These are phyloP conservation scores for Oceanites oceanicus DNA, from an alignment of 2,113 vertebrate species.

Conservation along the genomic window DNA sequence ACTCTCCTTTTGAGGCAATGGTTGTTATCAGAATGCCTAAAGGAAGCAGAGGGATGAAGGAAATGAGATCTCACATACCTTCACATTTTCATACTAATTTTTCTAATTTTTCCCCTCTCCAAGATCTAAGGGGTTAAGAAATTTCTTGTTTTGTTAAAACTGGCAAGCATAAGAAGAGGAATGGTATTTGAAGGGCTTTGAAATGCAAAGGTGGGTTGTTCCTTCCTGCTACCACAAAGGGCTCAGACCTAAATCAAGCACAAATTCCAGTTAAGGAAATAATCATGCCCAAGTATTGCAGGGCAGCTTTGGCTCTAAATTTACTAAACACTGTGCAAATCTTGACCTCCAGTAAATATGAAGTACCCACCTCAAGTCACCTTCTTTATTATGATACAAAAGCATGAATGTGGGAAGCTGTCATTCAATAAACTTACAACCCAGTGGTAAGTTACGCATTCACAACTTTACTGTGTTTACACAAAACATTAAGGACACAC, in stretches of 20 bases:
- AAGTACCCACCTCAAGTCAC: neutral
- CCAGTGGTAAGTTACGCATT: neutral
- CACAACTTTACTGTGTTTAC: neutral
- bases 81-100: neutral
- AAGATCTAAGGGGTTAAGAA: neutral
- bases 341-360: neutral
- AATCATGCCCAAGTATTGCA: neutral
- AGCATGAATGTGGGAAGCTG: neutral
- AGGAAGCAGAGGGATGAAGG: neutral
- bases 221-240: neutral
- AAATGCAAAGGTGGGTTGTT: neutral
- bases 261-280: neutral
- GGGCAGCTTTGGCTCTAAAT: neutral
- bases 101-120: neutral
- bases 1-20: slow-evolving; percentile 94
- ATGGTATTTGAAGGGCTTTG: neutral
- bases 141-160: neutral
- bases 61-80: neutral
- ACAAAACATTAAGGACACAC: neutral
- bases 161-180: neutral
- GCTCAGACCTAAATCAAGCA: neutral
- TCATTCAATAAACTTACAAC: neutral
- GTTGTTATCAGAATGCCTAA: slow-evolving; percentile 96
- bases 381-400: neutral
- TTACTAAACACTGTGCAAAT: neutral